These are phyloP conservation scores for Spicauda simplicius DNA, from an alignment of 2,888 invertebrate genomes.

Conservation along the genomic window DNA sequence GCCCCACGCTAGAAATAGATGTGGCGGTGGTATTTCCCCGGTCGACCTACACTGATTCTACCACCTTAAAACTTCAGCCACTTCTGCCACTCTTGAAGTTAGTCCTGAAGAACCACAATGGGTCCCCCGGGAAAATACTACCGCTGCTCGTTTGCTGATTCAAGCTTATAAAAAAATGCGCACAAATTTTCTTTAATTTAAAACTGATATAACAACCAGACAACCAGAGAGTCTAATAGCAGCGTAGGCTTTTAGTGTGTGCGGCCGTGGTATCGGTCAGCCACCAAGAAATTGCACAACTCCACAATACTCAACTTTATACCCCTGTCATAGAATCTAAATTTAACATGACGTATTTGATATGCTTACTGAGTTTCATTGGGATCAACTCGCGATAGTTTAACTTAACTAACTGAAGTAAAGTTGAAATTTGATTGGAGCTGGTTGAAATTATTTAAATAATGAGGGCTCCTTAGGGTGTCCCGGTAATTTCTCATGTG, in stretches of 20 bases:
- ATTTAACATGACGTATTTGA: slow-evolving; percentile 42
- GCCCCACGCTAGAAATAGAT: too few relatives aligned
- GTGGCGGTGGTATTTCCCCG: too few relatives aligned
- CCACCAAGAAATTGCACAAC: slow-evolving; percentile 47
- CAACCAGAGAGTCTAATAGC: too few relatives aligned
- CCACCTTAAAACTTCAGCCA: too few relatives aligned
- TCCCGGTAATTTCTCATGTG: slow-evolving; percentile 78
- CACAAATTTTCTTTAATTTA: too few relatives aligned
- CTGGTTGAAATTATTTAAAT: slow-evolving; percentile 54
- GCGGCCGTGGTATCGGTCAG: slow-evolving; percentile 70
- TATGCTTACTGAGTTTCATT: slow-evolving; percentile 53
- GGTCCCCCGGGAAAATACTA: too few relatives aligned
- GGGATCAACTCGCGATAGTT: neutral
- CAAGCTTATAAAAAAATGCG: too few relatives aligned
- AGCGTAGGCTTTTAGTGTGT: slow-evolving; percentile 72
- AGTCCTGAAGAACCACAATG: too few relatives aligned
- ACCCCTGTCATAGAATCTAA: slow-evolving; percentile 41
- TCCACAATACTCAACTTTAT: slow-evolving; percentile 50
- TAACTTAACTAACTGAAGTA: slow-evolving; percentile 48
- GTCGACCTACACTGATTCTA: too few relatives aligned
- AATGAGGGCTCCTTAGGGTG: slow-evolving; percentile 69
- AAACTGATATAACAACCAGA: too few relatives aligned
- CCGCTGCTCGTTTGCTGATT: too few relatives aligned
- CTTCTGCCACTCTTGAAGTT: too few relatives aligned
- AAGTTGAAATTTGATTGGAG: slow-evolving; percentile 47